Percentiles rank a stretch among this genome's conserved stretches.
Evolutionary conservation across 2,888 invertebrate genomes (phyloP).

Genomic region (Ophraella communa): DNA sequence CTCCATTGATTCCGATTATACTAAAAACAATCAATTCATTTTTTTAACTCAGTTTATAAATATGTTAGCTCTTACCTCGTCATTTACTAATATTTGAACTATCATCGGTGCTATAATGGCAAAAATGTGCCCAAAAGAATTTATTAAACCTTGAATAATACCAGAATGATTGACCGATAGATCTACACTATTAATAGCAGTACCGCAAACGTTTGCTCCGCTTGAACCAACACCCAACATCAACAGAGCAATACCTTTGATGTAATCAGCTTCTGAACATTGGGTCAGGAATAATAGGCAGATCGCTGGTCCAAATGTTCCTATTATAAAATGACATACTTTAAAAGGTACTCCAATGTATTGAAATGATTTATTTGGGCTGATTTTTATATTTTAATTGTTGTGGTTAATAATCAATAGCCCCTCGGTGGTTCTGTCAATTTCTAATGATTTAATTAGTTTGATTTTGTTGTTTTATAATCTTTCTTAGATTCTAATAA

Average conservation of each 20-base stretch:
- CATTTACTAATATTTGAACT: constrained; percentile 71
- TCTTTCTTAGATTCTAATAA: too few species aligned
- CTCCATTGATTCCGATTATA: constrained; percentile 71
- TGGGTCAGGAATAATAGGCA: constrained; percentile 68
- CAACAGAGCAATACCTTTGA: constrained; percentile 68
- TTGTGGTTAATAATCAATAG: too few species aligned
- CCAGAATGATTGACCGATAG: constrained; percentile 83
- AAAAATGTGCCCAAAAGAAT: constrained; percentile 75
- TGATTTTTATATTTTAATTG: too few species aligned
- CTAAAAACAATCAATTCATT: too few species aligned
- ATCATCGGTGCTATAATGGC: constrained; percentile 78
- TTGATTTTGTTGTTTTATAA: too few species aligned
- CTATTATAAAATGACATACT: constrained; percentile 48
- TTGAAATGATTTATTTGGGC: too few species aligned
- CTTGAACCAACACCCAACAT: constrained; percentile 76
- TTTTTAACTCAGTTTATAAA: too few species aligned
- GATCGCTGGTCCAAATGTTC: constrained; percentile 73
- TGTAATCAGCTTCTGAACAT: constrained; percentile 62
- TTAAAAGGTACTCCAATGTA: too few species aligned
- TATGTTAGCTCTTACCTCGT: constrained; percentile 65
- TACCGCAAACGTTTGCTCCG: constrained; percentile 74
- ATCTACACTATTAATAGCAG: constrained; percentile 79
- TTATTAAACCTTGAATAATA: constrained; percentile 82
- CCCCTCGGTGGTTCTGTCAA: too few species aligned
- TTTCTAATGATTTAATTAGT: too few species aligned